Evolutionary conservation across 2,113 vertebrate genomes (phyloP).

Genomic region (Gnathonemus longibarbis): DNA sequence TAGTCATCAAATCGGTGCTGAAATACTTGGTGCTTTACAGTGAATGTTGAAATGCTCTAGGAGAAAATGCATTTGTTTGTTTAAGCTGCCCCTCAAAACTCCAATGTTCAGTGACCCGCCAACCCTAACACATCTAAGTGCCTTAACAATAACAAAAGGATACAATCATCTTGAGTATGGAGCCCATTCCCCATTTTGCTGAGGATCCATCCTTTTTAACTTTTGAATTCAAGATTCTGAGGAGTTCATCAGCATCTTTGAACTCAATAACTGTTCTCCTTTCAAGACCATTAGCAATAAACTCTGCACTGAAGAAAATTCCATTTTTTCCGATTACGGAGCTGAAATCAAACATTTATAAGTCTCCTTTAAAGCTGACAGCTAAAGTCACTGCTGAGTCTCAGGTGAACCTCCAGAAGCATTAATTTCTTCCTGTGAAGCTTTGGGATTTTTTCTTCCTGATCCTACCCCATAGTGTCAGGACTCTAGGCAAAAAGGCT

Average conservation of each 20-base stretch:
- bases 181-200: background rate
- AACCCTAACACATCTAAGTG: background rate
- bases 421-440: constrained; percentile 40
- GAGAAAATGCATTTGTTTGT: background rate
- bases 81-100: background rate
- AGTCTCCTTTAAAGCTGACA: constrained; percentile 53
- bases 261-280: constrained; percentile 32
- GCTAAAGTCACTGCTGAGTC: constrained; percentile 52
- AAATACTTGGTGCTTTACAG: background rate
- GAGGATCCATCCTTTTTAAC: background rate
- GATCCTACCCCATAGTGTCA: constrained; percentile 20
- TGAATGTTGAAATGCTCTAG: background rate
- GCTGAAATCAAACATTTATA: constrained; percentile 57
- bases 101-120: background rate
- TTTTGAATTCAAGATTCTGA: background rate
- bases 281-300: constrained; percentile 43
- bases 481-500: constrained; percentile 33
- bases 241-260: constrained; percentile 2
- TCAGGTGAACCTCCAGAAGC: constrained; percentile 62
- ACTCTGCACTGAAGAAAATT: constrained; percentile 36
- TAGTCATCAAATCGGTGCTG: constrained; percentile 68
- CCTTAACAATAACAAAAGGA: constrained; percentile 1
- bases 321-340: constrained; percentile 43
- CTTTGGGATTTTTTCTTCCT: constrained; percentile 22
- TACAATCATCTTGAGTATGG: background rate